These are phyloP conservation scores for Ctenosaura bakeri DNA, from an alignment of 2,797 vertebrate species.

Conservation along the genomic window DNA sequence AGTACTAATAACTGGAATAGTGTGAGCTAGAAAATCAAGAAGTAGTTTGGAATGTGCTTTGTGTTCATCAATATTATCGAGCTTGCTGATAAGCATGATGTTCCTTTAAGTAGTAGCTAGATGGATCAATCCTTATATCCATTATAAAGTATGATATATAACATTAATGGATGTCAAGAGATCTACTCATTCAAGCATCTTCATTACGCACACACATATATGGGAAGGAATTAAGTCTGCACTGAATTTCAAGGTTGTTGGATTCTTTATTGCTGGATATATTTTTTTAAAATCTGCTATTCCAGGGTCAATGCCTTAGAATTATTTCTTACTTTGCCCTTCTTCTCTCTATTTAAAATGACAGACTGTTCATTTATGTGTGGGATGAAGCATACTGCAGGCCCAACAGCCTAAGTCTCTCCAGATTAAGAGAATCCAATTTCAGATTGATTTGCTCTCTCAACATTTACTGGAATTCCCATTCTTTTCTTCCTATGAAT, in stretches of 20 bases:
- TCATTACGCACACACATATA: slow-evolving; percentile 7
- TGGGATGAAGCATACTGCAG: neutral
- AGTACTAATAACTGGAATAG: neutral
- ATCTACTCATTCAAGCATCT: slow-evolving; percentile 8
- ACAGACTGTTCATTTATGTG: neutral
- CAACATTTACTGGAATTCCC: slow-evolving; percentile 7
- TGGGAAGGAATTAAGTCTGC: neutral
- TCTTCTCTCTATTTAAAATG: slow-evolving; percentile 17
- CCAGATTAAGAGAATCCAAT: slow-evolving; percentile 2
- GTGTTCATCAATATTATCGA: slow-evolving; percentile 20
- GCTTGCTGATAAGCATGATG: slow-evolving; percentile 31
- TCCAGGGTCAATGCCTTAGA: neutral
- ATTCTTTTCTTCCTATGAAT: neutral
- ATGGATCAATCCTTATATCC: slow-evolving; percentile 16
- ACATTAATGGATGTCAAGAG: neutral
- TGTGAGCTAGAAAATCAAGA: slow-evolving; percentile 29
- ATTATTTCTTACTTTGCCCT: slow-evolving; percentile 14
- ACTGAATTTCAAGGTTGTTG: slow-evolving; percentile 27
- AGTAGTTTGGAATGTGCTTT: slow-evolving; percentile 33
- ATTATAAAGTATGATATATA: neutral
- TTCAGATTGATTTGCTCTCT: slow-evolving; percentile 11
- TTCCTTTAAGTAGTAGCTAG: slow-evolving; percentile 33
- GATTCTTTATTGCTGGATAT: slow-evolving; percentile 15
- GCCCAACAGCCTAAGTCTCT: neutral
- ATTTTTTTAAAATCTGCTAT: slow-evolving; percentile 34